These are phyloP conservation scores for Temnothorax unifasciatus DNA, from an alignment of 2,888 invertebrate species.

Conservation along the genomic window DNA sequence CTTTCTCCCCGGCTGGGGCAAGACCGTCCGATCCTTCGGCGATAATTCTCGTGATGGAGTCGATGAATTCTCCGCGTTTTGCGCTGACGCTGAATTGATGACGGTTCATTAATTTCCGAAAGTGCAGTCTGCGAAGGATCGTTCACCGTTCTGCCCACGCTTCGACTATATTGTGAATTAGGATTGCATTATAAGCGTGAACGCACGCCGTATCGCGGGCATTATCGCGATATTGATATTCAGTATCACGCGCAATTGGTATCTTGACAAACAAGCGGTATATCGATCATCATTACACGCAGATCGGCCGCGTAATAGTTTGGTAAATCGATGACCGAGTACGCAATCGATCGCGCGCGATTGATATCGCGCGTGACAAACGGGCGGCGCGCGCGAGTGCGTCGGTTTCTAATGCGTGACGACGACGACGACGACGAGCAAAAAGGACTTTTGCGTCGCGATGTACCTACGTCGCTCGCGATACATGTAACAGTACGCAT, in stretches of 20 bases:
- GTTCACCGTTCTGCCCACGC: neutral
- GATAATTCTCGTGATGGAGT: neutral
- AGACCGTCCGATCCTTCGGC: neutral
- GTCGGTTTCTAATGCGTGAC: constrained; percentile 23
- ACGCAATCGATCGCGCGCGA: constrained; percentile 38
- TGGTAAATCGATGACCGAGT: constrained; percentile 16
- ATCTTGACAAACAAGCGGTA: neutral
- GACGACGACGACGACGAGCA: neutral
- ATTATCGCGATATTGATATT: neutral
- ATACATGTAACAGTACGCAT: constrained; percentile 77
- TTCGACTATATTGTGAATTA: neutral
- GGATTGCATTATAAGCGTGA: neutral
- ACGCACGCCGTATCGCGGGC: neutral
- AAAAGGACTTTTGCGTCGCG: constrained; percentile 66
- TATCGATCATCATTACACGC: constrained; percentile 24
- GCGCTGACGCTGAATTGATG: neutral
- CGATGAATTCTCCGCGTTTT: constrained; percentile 6
- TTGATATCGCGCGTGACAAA: constrained; percentile 32
- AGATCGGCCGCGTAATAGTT: constrained; percentile 30
- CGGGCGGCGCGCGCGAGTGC: neutral
- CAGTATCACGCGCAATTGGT: neutral
- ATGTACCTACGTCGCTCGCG: constrained; percentile 50
- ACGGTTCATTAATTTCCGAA: neutral
- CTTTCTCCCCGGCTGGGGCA: neutral
- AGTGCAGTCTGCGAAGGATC: neutral